Conservation (phyloP, 1,140 invertebrate species). For the Brachionus asplanchnoidis region DNA sequence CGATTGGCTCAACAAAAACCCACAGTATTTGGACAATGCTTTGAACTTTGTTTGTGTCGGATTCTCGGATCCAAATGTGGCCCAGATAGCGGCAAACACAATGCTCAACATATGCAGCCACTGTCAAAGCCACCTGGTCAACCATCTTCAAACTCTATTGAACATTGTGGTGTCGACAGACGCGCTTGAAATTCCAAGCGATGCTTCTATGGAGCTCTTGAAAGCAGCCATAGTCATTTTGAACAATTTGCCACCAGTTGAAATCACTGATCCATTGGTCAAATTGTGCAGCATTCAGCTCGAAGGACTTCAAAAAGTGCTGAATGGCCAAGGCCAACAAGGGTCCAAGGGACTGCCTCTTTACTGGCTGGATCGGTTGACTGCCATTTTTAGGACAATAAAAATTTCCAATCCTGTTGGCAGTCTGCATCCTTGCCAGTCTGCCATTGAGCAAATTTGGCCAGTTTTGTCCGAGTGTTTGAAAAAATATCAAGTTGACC, state of each 20-base stretch:
- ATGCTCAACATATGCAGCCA: slow-evolving; percentile 66
- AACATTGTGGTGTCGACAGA: slow-evolving; percentile 74
- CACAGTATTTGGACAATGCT: slow-evolving; percentile 63
- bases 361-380: slow-evolving; percentile 83
- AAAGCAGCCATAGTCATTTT: slow-evolving; percentile 71
- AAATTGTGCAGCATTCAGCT: slow-evolving; percentile 46
- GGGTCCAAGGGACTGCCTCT: slow-evolving; percentile 61
- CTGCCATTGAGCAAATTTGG: slow-evolving; percentile 71
- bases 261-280: slow-evolving; percentile 54
- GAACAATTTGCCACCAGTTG: slow-evolving; percentile 63
- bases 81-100: slow-evolving; percentile 70
- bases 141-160: slow-evolving; percentile 74
- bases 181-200: slow-evolving; percentile 71
- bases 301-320: slow-evolving; percentile 49
- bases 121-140: slow-evolving; percentile 72
- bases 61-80: slow-evolving; percentile 63
- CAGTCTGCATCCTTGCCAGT: slow-evolving; percentile 70
- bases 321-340: slow-evolving; percentile 46
- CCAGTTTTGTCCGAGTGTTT: slow-evolving; percentile 74
- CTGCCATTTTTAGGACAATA: slow-evolving; percentile 69
- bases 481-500: slow-evolving; percentile 71
- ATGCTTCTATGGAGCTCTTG: slow-evolving; percentile 73
- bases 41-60: slow-evolving; percentile 25
- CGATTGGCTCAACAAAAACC: slow-evolving; percentile 88
- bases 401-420: background rate